These are phyloP conservation scores for Eubasilissa regina DNA, from an alignment of 1,140 invertebrate genomes.

Conservation along the genomic window DNA sequence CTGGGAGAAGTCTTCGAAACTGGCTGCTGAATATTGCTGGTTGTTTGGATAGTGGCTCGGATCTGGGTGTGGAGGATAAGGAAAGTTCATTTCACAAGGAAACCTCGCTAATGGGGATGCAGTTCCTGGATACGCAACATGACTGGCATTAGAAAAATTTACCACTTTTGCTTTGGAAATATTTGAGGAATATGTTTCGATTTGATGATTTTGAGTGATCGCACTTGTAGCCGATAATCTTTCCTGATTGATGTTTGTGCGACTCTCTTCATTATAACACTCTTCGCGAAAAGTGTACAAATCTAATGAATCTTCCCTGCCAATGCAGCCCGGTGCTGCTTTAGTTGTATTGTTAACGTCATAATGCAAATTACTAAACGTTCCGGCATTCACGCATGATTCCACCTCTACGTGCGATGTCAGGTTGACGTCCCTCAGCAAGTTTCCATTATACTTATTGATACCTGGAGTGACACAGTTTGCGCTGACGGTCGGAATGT, in stretches of 20 bases:
- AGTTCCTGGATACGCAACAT: slow-evolving; percentile 63
- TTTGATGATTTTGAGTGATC: slow-evolving; percentile 39
- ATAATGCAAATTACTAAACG: slow-evolving; percentile 79
- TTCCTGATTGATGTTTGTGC: slow-evolving; percentile 58
- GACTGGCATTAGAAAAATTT: slow-evolving; percentile 63
- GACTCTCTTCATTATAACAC: slow-evolving; percentile 77
- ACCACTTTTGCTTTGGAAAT: slow-evolving; percentile 68
- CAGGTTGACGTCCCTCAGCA: slow-evolving; percentile 73
- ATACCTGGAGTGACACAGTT: slow-evolving; percentile 34
- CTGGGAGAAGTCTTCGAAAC: slow-evolving; percentile 74
- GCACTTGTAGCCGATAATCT: slow-evolving; percentile 27
- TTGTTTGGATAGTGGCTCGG: slow-evolving; percentile 61
- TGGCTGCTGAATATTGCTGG: slow-evolving; percentile 71
- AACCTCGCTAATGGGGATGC: slow-evolving; percentile 64
- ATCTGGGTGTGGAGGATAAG: slow-evolving; percentile 66
- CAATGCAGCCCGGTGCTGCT: slow-evolving; percentile 69
- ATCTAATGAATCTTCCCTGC: slow-evolving; percentile 76
- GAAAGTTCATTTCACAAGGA: slow-evolving; percentile 69
- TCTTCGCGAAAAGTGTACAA: slow-evolving; percentile 79
- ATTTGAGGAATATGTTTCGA: slow-evolving; percentile 64
- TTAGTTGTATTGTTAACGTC: slow-evolving; percentile 62
- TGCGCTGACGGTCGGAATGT: slow-evolving; percentile 16
- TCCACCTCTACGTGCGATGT: slow-evolving; percentile 75
- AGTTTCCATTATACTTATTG: slow-evolving; percentile 65
- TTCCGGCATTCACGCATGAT: slow-evolving; percentile 75